phyloP scores from a whole-genome alignment of 2,797 vertebrate genomes.

The Adrianichthys oophorus region DNA sequence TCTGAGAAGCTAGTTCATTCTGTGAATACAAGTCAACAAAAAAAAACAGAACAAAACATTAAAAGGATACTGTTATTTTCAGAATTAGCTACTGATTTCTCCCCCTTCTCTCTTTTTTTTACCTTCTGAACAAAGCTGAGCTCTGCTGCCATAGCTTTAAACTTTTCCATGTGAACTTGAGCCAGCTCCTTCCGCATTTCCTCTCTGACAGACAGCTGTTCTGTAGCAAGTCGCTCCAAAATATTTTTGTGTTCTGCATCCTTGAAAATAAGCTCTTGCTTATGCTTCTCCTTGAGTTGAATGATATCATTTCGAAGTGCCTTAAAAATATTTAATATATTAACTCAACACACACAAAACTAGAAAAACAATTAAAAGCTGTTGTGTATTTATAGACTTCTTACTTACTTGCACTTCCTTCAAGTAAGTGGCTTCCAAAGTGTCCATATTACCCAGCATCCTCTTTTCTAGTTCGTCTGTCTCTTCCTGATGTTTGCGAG shows the following conservation, averaged over 20 bases:
- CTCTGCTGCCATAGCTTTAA: constrained; percentile 78
- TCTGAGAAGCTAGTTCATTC: constrained; percentile 66
- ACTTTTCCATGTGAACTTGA: constrained; percentile 77
- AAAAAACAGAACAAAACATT: background rate
- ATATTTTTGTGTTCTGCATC: constrained; percentile 54
- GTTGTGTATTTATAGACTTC: background rate
- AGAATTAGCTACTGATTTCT: background rate
- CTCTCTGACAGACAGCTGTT: constrained; percentile 72
- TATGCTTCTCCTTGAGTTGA: constrained; percentile 54
- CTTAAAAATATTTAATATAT: constrained; percentile 30
- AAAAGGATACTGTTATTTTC: background rate
- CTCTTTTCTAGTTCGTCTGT: constrained; percentile 80
- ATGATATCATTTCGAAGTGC: constrained; percentile 78
- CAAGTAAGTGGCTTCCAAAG: constrained; percentile 84
- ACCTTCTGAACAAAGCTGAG: constrained; percentile 83
- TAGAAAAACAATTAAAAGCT: background rate
- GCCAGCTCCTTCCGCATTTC: constrained; percentile 74
- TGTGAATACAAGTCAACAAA: constrained; percentile 34
- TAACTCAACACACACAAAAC: constrained; percentile 4
- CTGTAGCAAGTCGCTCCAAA: constrained; percentile 64
- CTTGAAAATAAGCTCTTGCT: constrained; percentile 56
- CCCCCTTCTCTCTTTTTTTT: constrained; percentile 1
- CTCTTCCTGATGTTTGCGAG: constrained; percentile 77
- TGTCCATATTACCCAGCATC: constrained; percentile 86
- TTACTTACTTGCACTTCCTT: constrained; percentile 83